Evolutionary conservation across 1,140 invertebrate species (phyloP), one percentile per base, ranked within the genome.

Genomic region (Heliothis virescens): DNA sequence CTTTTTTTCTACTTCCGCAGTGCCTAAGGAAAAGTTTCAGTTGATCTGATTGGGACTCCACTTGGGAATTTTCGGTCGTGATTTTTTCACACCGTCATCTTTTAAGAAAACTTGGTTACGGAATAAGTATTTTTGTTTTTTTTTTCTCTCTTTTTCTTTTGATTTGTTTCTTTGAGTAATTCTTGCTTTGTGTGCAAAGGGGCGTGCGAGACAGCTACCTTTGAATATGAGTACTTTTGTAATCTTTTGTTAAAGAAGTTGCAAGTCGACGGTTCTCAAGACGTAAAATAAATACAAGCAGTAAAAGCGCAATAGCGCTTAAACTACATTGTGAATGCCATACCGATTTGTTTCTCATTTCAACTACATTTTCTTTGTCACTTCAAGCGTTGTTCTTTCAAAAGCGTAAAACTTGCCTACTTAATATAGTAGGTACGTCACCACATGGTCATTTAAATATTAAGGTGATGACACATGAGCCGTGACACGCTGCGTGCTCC

Each of bases 31-130:
- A 76, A 76, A 76, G 60, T 76, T 76, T 11, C 60, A 65, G 26
- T 63, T 75, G 21, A 53, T 65, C 74, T 76, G 74, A 76, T 76
- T 76, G 74, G 74, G 59, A 50, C 59, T 53, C 60, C 74, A 65
- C 74, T 76, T 52, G 60, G 74, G 74, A 65, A 65, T 75, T 63
- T 63, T 48, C 59, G 69, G 16, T 12, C 15, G 57, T 62, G 59
- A 75, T 67, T 62, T 75, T 65, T 60, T 63, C 60, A 21, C 73
- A 50, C 15, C 48, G 74, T 65, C 60, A 63, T 76, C 60, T 76
- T 69, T 65, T 74, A 74, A 74, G 47, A 65, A 76, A 76, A 65
- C 60, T 52, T 76, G 59, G 74, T 65, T 55, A 63, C 59, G 48
- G 26, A 62, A 48, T 76, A 63, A 50, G 67, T 71, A 52, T 71